A percentile compares a stretch with the other conserved stretches of the same genome.
phyloP scores from a whole-genome alignment of 2,797 vertebrate species.

The Pteropus rufus region DNA sequence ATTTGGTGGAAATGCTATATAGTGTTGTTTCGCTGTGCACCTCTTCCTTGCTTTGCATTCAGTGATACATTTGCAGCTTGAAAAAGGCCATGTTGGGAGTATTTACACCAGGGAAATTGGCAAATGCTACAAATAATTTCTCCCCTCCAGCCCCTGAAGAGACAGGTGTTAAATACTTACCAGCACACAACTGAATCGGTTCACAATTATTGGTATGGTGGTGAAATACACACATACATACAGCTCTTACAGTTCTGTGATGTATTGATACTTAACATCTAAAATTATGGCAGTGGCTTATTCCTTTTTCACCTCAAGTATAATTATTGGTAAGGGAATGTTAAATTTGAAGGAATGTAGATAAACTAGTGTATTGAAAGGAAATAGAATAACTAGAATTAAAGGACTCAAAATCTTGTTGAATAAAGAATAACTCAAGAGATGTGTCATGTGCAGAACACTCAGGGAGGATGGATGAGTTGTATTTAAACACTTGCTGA shows the following conservation, averaged over 20 bases:
- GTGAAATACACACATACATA: neutral
- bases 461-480: neutral
- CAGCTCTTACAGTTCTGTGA: neutral
- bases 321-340: neutral
- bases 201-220: neutral
- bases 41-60: too few relatives aligned
- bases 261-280: neutral
- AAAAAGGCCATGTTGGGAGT: neutral
- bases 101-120: slow-evolving; percentile 1
- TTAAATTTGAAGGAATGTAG: neutral
- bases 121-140: neutral
- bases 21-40: too few relatives aligned
- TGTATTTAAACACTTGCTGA: neutral
- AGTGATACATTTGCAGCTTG: too few relatives aligned
- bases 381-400: neutral
- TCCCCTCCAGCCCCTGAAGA: neutral
- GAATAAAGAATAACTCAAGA: neutral
- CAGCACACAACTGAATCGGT: neutral
- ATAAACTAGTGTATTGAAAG: neutral
- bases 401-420: neutral
- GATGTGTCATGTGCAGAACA: neutral
- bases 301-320: neutral
- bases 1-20: too few relatives aligned
- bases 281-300: neutral
- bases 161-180: neutral